These are phyloP conservation scores for Amblyraja radiata DNA, from an alignment of 2,797 vertebrate genomes.

Conservation along the genomic window DNA sequence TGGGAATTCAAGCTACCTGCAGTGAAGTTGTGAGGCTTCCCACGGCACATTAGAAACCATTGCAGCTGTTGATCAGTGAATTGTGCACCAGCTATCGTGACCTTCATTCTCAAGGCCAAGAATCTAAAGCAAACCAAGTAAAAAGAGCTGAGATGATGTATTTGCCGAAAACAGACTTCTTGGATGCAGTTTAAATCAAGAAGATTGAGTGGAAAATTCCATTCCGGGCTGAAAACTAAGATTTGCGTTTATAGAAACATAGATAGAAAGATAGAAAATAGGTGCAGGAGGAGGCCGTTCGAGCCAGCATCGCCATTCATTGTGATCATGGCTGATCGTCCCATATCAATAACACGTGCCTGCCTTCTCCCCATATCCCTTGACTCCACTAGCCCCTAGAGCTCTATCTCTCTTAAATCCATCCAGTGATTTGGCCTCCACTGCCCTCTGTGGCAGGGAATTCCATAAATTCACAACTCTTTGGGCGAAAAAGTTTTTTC, in stretches of 20 bases:
- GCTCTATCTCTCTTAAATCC: too few relatives aligned
- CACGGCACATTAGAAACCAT: constrained; percentile 3
- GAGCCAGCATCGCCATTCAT: too few relatives aligned
- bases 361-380: too few relatives aligned
- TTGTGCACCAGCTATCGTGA: neutral
- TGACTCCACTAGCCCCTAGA: too few relatives aligned
- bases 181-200: neutral
- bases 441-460: too few relatives aligned
- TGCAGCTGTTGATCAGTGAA: constrained; percentile 9
- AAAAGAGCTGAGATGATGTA: neutral
- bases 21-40: neutral
- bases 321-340: too few relatives aligned
- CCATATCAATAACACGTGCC: too few relatives aligned
- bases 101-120: constrained; percentile 28
- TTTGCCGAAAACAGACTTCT: neutral
- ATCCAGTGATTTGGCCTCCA: too few relatives aligned
- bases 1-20: constrained; percentile 25
- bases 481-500: too few relatives aligned
- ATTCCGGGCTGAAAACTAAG: neutral
- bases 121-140: neutral
- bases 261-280: too few relatives aligned
- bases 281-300: too few relatives aligned
- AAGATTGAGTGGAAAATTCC: neutral
- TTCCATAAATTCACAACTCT: too few relatives aligned
- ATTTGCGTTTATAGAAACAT: neutral